Evolutionary conservation across 2,113 vertebrate species (phyloP).

Genomic region (Cisticola juncidis): DNA sequence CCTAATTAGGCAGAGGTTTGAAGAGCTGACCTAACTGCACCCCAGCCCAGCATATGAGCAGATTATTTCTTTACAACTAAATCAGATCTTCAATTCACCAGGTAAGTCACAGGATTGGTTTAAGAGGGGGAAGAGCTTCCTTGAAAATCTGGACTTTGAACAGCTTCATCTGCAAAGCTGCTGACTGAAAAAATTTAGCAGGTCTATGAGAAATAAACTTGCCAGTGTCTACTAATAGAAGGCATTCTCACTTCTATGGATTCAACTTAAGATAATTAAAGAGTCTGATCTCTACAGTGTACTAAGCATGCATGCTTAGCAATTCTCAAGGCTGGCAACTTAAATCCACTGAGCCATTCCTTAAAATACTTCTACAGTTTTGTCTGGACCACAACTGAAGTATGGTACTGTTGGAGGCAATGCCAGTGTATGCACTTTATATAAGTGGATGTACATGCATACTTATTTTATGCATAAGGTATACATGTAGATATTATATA

Average conservation of each 20-base stretch:
- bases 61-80: not conserved
- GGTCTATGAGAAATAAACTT: not conserved
- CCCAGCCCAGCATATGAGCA: not conserved
- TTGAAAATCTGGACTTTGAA: not conserved
- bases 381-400: not conserved
- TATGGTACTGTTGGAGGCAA: not conserved
- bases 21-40: not conserved
- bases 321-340: not conserved
- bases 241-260: not conserved
- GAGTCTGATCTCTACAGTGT: not conserved
- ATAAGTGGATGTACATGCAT: not conserved
- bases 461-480: not conserved
- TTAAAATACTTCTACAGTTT: not conserved
- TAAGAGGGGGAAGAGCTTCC: not conserved
- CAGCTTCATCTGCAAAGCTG: not conserved
- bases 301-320: not conserved
- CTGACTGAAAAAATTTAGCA: not conserved
- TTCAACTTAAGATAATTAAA: not conserved
- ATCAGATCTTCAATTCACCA: not conserved
- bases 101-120: not conserved
- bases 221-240: not conserved
- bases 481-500: not conserved
- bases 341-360: not conserved
- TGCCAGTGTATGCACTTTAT: not conserved
- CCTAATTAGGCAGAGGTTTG: not conserved